These are phyloP conservation scores for Ammospiza caudacuta DNA, from an alignment of 2,113 vertebrate species.

Conservation along the genomic window DNA sequence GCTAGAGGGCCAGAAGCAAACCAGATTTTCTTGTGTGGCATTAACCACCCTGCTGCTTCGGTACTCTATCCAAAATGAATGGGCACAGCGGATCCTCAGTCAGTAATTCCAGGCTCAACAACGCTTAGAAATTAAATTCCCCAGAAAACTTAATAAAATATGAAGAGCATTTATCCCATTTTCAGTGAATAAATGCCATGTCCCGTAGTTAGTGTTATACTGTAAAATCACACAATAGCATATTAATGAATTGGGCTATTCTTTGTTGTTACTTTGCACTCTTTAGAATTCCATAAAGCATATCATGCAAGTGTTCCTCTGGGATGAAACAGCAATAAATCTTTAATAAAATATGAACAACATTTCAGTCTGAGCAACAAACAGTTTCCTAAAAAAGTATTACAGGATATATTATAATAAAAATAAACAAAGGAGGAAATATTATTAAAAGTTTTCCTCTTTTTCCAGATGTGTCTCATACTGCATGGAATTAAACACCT, in stretches of 20 bases:
- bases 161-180: constrained; percentile 41
- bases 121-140: constrained; percentile 5
- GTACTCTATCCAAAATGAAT: not conserved
- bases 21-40: not conserved
- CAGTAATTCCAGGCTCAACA: not conserved
- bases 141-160: constrained; percentile 19
- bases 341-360: constrained; percentile 62
- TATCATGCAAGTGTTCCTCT: constrained; percentile 34
- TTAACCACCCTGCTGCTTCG: not conserved
- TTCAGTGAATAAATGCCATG: not conserved
- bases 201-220: not conserved
- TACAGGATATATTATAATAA: constrained; percentile 62
- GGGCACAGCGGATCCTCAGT: not conserved
- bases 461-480: constrained; percentile 42
- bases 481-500: constrained; percentile 67
- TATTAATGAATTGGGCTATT: constrained; percentile 9
- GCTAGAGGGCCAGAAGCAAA: not conserved
- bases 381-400: constrained; percentile 61
- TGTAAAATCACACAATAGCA: not conserved
- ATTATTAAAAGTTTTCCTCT: constrained; percentile 65
- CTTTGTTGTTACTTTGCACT: not conserved
- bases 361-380: constrained; percentile 48
- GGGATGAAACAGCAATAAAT: constrained; percentile 63
- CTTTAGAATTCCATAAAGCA: constrained; percentile 42
- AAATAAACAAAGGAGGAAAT: constrained; percentile 65